phyloP scores from a whole-genome alignment of 2,113 vertebrate species.

The Chionis minor region DNA sequence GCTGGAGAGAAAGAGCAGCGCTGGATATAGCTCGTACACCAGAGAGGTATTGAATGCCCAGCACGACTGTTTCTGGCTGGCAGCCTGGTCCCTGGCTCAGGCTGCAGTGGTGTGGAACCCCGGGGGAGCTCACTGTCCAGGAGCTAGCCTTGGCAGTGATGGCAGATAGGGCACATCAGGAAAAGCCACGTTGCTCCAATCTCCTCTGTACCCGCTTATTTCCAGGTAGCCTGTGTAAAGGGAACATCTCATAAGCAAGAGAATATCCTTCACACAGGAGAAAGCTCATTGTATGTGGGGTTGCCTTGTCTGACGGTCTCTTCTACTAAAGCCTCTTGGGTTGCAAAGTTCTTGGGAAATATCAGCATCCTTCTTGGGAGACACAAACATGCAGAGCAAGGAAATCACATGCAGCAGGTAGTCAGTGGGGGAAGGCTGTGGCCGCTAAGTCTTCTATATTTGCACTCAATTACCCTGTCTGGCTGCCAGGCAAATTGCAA shows the following conservation, averaged over 20 bases:
- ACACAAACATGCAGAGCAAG: not conserved
- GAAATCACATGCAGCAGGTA: not conserved
- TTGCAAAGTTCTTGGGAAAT: not conserved
- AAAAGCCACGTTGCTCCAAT: not conserved
- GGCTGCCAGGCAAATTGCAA: not conserved
- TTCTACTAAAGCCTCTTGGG: not conserved
- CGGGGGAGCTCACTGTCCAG: not conserved
- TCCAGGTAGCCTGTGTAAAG: not conserved
- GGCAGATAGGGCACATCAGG: not conserved
- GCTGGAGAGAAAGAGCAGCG: not conserved
- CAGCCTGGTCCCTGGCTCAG: not conserved
- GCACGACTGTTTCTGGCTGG: not conserved
- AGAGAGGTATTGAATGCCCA: slow-evolving; percentile 36
- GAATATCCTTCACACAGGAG: not conserved
- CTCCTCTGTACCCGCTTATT: not conserved
- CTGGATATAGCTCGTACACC: not conserved
- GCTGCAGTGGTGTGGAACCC: not conserved
- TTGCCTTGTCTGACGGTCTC: not conserved
- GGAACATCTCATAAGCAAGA: not conserved
- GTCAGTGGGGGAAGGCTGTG: not conserved
- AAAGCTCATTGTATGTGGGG: not conserved
- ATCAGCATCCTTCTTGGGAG: not conserved
- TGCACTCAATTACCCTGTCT: not conserved
- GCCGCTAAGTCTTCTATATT: not conserved
- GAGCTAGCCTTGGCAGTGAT: not conserved